Conservation (phyloP, 2,888 invertebrate genomes). For the Rhamnusium bicolor region DNA sequence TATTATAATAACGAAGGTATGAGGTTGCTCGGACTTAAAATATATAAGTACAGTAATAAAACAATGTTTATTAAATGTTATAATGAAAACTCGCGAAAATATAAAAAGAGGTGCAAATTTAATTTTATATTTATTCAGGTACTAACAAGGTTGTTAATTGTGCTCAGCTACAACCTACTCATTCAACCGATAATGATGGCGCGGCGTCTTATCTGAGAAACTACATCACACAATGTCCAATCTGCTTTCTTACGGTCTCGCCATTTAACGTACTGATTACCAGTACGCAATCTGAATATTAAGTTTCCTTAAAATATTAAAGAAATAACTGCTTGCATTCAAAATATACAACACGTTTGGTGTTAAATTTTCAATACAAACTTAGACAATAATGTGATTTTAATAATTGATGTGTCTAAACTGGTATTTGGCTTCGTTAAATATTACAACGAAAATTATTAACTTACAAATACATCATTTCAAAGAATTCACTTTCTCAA, state of each 20-base stretch:
- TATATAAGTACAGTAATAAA: too few species aligned
- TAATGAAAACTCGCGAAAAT: not conserved
- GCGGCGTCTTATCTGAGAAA: constrained; percentile 29
- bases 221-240: constrained; percentile 16
- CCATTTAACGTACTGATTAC: constrained; percentile 2
- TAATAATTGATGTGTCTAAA: not conserved
- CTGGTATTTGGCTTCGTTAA: not conserved
- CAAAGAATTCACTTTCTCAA: too few species aligned
- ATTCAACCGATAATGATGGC: constrained; percentile 26
- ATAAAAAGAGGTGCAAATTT: constrained; percentile 7
- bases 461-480: too few species aligned
- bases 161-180: constrained; percentile 21
- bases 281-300: constrained; percentile 20
- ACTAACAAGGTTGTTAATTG: constrained; percentile 36
- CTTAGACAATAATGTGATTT: not conserved
- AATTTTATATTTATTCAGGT: constrained; percentile 27
- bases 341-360: constrained; percentile 2
- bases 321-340: not conserved
- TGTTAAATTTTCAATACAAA: not conserved
- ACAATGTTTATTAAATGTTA: not conserved
- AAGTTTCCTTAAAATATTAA: constrained; percentile 5
- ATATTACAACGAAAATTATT: too few species aligned
- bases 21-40: too few species aligned
- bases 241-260: constrained; percentile 8
- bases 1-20: too few species aligned